Evolutionary conservation across 2,113 vertebrate genomes (phyloP).

Genomic region (Orientallactaga bullata): DNA sequence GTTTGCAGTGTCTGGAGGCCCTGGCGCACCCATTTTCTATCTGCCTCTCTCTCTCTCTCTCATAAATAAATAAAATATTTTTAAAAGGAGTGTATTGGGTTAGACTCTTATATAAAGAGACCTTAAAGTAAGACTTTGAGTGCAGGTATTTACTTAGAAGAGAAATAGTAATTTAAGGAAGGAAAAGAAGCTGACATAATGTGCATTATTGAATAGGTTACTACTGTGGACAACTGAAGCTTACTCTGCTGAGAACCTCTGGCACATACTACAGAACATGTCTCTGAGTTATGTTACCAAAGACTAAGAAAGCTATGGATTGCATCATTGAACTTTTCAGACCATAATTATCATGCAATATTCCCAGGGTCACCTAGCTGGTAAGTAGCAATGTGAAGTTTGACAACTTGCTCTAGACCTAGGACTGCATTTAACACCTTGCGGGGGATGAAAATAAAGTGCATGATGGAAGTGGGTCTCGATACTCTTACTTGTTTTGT

Average conservation of each 20-base stretch:
- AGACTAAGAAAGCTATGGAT: not conserved
- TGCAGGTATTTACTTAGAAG: conserved; percentile 30
- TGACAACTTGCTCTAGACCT: not conserved
- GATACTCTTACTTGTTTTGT: not conserved
- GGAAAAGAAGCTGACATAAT: conserved; percentile 13
- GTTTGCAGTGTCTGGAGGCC: no score
- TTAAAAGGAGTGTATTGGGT: not conserved
- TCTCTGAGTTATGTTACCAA: conserved; percentile 8
- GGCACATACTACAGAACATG: not conserved
- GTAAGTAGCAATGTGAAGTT: not conserved
- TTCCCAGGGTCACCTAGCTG: not conserved
- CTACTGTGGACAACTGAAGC: conserved; percentile 6
- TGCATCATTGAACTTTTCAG: not conserved
- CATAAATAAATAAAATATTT: no score
- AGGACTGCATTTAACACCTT: not conserved
- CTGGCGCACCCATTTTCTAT: no score
- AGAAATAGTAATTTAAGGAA: conserved; percentile 5
- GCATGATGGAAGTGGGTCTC: not conserved
- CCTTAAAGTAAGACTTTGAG: conserved; percentile 11
- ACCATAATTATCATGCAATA: not conserved
- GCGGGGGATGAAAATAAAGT: conserved; percentile 17
- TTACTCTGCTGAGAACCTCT: not conserved
- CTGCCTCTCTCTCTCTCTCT: no score
- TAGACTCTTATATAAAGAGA: conserved; percentile 24
- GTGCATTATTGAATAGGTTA: not conserved